Conservation (phyloP, 2,888 invertebrate genomes). For the Nomada ferruginata region DNA sequence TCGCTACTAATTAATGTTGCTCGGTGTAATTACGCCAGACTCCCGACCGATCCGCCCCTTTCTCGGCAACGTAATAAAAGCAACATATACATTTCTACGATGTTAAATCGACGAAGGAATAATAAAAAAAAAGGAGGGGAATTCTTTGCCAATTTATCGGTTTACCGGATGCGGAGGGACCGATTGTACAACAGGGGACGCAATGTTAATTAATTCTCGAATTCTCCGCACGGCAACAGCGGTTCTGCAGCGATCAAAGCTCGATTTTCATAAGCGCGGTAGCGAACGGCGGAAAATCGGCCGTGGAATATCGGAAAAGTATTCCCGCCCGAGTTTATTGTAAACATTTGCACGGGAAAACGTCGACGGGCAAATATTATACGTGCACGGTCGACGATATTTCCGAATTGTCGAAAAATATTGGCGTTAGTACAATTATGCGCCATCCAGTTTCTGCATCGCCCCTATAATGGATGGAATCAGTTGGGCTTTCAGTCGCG, state of each 20-base stretch:
- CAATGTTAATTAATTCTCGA: conserved; percentile 41
- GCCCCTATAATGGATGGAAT: not conserved
- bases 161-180: conserved; percentile 5
- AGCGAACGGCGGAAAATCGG: not conserved
- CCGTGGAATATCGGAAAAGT: not conserved
- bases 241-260: not conserved
- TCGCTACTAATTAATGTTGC: conserved; percentile 61
- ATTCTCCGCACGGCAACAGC: not conserved
- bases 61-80: no score
- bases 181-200: not conserved
- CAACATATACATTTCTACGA: no score
- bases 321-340: conserved; percentile 1
- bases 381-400: conserved; percentile 1
- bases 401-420: conserved; percentile 15
- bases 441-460: not conserved
- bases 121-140: no score
- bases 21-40: conserved; percentile 54
- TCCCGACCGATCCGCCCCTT: conserved; percentile 19
- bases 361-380: conserved; percentile 19
- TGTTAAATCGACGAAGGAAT: no score
- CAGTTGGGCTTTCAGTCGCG: no score
- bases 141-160: not conserved
- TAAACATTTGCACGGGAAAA: conserved; percentile 12
- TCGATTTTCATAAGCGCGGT: not conserved
- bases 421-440: conserved; percentile 20